Conservation (phyloP, 1,140 invertebrate genomes). For the Neoseiulus cucumeris region DNA sequence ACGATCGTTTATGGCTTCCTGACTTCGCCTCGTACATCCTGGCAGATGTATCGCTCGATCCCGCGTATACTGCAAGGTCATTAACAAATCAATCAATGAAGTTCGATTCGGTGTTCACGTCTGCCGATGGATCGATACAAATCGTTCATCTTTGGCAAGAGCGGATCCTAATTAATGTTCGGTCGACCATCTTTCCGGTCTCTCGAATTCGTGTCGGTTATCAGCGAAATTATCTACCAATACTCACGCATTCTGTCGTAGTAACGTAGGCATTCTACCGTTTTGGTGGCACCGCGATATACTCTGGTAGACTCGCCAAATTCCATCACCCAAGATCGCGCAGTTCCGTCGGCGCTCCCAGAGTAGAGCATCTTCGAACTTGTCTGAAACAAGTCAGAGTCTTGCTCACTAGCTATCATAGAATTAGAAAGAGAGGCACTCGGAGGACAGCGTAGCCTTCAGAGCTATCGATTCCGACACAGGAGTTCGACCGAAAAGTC, state of each 20-base stretch:
- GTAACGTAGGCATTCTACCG: constrained; percentile 31
- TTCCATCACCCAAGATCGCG: constrained; percentile 35
- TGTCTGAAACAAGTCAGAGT: constrained; percentile 22
- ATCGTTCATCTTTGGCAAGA: neutral
- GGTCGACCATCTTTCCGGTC: neutral
- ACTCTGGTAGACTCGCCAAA: constrained; percentile 35
- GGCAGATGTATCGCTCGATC: constrained; percentile 25
- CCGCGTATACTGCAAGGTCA: constrained; percentile 29
- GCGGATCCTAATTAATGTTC: neutral
- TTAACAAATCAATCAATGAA: too few relatives aligned
- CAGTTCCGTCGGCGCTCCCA: constrained; percentile 33
- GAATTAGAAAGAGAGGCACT: neutral
- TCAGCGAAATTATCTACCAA: neutral
- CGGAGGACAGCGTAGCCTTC: neutral
- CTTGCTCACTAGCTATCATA: neutral
- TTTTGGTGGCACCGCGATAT: constrained; percentile 32
- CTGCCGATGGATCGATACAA: neutral
- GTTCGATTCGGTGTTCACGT: neutral
- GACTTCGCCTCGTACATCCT: constrained; percentile 34
- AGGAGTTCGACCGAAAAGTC: too few relatives aligned
- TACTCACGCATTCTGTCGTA: constrained; percentile 32
- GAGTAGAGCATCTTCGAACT: constrained; percentile 35
- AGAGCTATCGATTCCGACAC: neutral
- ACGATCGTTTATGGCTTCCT: constrained; percentile 27
- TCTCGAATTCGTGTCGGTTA: neutral